Conservation (phyloP, 2,113 vertebrate genomes). For the Panthera tigris region DNA sequence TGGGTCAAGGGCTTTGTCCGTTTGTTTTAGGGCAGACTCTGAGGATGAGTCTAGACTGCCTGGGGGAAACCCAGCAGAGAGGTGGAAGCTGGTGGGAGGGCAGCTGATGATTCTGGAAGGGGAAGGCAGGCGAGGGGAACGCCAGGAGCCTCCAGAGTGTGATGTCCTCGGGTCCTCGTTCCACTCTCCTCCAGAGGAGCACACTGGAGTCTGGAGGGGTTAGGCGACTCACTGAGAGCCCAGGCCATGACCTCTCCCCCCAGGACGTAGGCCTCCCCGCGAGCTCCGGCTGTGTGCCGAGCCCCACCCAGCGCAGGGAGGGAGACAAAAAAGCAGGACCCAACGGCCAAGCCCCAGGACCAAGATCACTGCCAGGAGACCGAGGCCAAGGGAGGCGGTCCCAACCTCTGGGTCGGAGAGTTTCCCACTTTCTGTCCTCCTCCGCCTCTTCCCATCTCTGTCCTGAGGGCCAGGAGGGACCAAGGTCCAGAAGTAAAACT, state of each 20-base stretch:
- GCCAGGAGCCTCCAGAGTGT: rapidly evolving
- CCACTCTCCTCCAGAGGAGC: background rate
- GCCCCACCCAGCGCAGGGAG: background rate
- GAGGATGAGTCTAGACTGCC: background rate
- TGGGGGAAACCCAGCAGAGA: background rate
- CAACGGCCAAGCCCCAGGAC: background rate
- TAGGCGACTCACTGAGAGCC: background rate
- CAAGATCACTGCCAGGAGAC: background rate
- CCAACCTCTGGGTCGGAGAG: background rate
- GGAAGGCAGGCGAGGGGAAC: background rate
- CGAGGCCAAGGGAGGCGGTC: background rate
- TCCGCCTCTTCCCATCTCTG: background rate
- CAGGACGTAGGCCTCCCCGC: rapidly evolving
- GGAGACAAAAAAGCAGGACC: background rate
- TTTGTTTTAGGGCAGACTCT: background rate
- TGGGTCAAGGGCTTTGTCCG: background rate
- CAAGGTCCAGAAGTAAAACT: background rate
- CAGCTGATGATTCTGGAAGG: background rate
- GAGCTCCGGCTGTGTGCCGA: background rate
- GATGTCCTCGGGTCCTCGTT: background rate
- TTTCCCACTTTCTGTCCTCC: background rate
- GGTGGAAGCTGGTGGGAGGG: background rate
- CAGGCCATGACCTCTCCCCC: background rate
- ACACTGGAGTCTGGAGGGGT: rapidly evolving
- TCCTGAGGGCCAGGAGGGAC: background rate